Conservation (phyloP, 1,140 invertebrate genomes). For the Ips nitidus region DNA sequence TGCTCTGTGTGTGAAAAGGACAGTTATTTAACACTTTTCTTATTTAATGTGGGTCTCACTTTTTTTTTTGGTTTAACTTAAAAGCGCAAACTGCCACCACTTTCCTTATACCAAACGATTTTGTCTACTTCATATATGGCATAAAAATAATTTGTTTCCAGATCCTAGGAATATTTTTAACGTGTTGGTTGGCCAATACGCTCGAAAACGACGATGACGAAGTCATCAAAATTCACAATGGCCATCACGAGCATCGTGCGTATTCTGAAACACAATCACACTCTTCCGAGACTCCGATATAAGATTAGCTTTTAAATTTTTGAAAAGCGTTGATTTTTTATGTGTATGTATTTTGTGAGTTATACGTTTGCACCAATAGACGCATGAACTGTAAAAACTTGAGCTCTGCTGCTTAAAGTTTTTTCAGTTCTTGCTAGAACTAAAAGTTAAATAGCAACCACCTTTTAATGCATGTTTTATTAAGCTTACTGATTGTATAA, state of each 20-base stretch:
- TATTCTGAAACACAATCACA: constrained; percentile 25
- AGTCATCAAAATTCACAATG: constrained; percentile 34
- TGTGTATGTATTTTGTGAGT: constrained; percentile 2
- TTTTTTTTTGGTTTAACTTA: background rate
- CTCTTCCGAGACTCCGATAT: constrained; percentile 18
- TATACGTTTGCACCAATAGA: background rate
- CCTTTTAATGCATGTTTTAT: background rate
- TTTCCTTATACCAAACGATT: background rate
- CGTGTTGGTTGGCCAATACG: constrained; percentile 36
- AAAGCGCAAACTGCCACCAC: constrained; percentile 1
- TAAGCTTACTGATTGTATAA: background rate
- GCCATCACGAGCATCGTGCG: constrained; percentile 26
- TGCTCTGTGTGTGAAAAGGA: constrained; percentile 3
- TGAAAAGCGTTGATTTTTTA: background rate
- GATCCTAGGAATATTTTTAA: constrained; percentile 37
- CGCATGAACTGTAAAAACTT: background rate
- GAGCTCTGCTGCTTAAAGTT: background rate
- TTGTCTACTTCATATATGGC: background rate
- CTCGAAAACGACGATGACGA: constrained; percentile 33
- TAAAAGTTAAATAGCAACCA: background rate
- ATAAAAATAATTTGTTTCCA: constrained; percentile 32
- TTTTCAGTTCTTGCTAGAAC: background rate
- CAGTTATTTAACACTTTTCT: constrained; percentile 1
- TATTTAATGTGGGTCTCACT: background rate
- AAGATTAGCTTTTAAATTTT: constrained; percentile 6